Base-by-base conservation (phyloP, 2,888 invertebrate species). In the Clusia tigrina region DNA sequence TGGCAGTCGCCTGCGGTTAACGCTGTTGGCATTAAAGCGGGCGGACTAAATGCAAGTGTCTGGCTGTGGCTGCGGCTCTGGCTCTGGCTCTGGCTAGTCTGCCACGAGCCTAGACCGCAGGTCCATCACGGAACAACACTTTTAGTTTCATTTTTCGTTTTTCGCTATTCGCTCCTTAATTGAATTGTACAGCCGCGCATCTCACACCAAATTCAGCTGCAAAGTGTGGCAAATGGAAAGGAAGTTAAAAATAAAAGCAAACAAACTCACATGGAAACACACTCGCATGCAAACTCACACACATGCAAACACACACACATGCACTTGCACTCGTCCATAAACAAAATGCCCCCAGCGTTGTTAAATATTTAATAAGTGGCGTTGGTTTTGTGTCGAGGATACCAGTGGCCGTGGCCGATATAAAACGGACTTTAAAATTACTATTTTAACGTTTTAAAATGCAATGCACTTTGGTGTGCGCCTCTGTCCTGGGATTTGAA, bases 341-440 rank as follows among this genome's bases (percentile, higher is more conserved):
- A 32, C 5, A 32, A 32, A 32, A 32, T 32, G 32, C 59, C 52
- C 42, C 60, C 53, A 57, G 58, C 20, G 65, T 26, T 60, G 65
- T 64, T 67, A 64, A 67, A 66, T 56, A 64, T 67, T 67, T 66
- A 67, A 67, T 67, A 64, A 67, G 60, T 23, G 57, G 55, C 54
- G 53, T 64, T 64, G 55, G 60, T 64, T 64, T 60, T 58, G 53
- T 54, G 60, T 38, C 37, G n/a, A n/a, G n/a, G 17, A 24, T n/a
- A 42, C 25, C 23, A 37, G 32, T 32, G 32, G 6, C 32, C 32
- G 32, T 32, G 32, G 6, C 32, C 32, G 32, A 9, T 59, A 52
- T 59, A 59, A n/a, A n/a, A 59, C 52, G 18, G 38, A 22, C 26
- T 52, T 48, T 59, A 52, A 52, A 59, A 59, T 18, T 3, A 25